Conservation (phyloP, 1,140 invertebrate species). For the Agrypnia vestita region DNA sequence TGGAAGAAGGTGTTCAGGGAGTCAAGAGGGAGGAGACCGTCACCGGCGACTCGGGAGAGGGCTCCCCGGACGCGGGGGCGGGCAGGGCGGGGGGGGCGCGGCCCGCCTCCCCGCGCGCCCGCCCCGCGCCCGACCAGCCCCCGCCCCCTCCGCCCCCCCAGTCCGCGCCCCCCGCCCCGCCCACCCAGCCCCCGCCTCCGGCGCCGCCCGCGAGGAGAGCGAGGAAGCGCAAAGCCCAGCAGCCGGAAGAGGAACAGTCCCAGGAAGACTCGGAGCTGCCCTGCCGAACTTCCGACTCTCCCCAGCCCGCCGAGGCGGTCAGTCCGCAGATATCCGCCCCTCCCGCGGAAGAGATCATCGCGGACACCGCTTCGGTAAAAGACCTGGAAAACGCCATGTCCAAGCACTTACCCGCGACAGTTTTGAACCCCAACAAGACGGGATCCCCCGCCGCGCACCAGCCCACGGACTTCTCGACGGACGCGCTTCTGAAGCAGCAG, state of each 20-base stretch:
- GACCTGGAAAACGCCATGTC: constrained; percentile 97
- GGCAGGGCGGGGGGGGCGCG: constrained; percentile 75
- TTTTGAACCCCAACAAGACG: constrained; percentile 71
- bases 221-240: constrained; percentile 60
- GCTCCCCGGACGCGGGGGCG: constrained; percentile 88
- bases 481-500: constrained; percentile 86
- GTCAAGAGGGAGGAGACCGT: constrained; percentile 84
- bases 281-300: constrained; percentile 75
- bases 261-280: constrained; percentile 65
- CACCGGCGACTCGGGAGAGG: constrained; percentile 85
- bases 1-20: constrained; percentile 85
- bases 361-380: constrained; percentile 82
- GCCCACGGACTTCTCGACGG: constrained; percentile 90
- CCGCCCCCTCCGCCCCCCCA: constrained; percentile 64
- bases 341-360: constrained; percentile 64
- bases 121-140: constrained; percentile 66
- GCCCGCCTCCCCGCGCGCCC: constrained; percentile 67
- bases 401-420: constrained; percentile 87
- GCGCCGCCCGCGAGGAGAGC: constrained; percentile 69
- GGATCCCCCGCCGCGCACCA: constrained; percentile 77
- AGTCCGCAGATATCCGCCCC: constrained; percentile 65
- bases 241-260: constrained; percentile 64
- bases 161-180: constrained; percentile 67
- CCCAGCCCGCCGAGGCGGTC: constrained; percentile 65
- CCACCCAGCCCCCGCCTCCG: constrained; percentile 67